Conservation (phyloP, 2,888 invertebrate species). For the Limnephilus marmoratus region DNA sequence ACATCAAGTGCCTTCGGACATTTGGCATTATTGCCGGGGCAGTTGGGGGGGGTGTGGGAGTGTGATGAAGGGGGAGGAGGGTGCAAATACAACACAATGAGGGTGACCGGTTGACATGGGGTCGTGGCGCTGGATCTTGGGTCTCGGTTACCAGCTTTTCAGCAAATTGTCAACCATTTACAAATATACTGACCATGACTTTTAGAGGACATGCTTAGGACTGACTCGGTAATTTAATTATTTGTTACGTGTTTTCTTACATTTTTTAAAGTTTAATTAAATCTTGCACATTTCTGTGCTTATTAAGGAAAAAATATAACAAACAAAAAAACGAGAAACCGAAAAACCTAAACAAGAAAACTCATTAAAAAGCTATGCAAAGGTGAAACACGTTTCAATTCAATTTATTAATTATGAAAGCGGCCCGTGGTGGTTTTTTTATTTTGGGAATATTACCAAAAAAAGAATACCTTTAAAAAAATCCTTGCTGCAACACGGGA, state of each 20-base stretch:
- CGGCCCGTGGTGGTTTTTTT: no score
- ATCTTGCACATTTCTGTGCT: background rate
- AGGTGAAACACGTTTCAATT: no score
- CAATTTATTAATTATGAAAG: background rate
- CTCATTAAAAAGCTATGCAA: no score
- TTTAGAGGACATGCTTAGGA: background rate
- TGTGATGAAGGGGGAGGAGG: background rate
- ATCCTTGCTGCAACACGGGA: no score
- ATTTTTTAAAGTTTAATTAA: background rate
- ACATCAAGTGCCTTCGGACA: slow-evolving; percentile 56
- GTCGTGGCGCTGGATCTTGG: slow-evolving; percentile 29
- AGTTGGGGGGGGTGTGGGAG: background rate
- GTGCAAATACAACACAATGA: slow-evolving; percentile 44
- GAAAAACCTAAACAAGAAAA: no score
- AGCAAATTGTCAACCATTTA: slow-evolving; percentile 10
- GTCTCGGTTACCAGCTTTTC: slow-evolving; percentile 31
- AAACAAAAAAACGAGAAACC: background rate
- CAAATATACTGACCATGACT: background rate
- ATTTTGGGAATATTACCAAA: background rate
- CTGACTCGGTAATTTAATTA: background rate
- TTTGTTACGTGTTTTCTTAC: background rate
- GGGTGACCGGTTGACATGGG: slow-evolving; percentile 45
- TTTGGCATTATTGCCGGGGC: slow-evolving; percentile 46
- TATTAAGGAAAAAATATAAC: background rate
- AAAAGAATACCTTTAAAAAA: background rate